Percentiles rank a stretch among this genome's conserved stretches.
phyloP scores from a whole-genome alignment of 2,113 vertebrate species.

The Gadus macrocephalus region DNA sequence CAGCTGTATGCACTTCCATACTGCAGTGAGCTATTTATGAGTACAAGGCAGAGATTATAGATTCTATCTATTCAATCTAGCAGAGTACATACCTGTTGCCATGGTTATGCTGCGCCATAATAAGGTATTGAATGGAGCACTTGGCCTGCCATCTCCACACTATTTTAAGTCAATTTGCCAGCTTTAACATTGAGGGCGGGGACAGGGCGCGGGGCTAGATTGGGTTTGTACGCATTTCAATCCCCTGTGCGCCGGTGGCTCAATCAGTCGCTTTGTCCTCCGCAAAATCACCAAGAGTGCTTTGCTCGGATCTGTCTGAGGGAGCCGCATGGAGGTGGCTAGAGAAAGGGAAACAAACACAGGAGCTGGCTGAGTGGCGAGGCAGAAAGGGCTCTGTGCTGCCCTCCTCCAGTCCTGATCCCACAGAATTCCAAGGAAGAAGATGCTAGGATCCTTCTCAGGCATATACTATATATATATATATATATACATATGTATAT shows the following conservation, averaged over 20 bases:
- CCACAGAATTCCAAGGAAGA: background rate
- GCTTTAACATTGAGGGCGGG: constrained; percentile 49
- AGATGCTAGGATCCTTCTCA: too few relatives aligned
- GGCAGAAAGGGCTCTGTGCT: constrained; percentile 10
- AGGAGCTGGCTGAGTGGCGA: background rate
- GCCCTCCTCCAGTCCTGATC: constrained; percentile 15
- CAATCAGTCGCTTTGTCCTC: constrained; percentile 52
- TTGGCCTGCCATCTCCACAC: constrained; percentile 41
- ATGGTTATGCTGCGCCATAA: constrained; percentile 68
- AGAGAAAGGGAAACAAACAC: constrained; percentile 11
- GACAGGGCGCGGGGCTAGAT: constrained; percentile 23
- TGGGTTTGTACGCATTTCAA: constrained; percentile 52
- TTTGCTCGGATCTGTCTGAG: constrained; percentile 34
- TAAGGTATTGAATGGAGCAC: constrained; percentile 59
- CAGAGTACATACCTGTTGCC: constrained; percentile 65
- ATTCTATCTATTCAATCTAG: constrained; percentile 58
- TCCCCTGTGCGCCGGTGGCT: constrained; percentile 25
- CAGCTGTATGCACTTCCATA: too few relatives aligned
- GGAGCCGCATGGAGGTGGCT: constrained; percentile 35
- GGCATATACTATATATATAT: too few relatives aligned
- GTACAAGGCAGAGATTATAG: constrained; percentile 57
- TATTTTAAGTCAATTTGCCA: constrained; percentile 61
- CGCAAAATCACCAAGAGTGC: constrained; percentile 40
- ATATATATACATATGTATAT: too few relatives aligned
- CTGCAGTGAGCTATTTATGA: constrained; percentile 43